phyloP scores from a whole-genome alignment of 2,113 vertebrate species.

The Microcebus tavaratra region DNA sequence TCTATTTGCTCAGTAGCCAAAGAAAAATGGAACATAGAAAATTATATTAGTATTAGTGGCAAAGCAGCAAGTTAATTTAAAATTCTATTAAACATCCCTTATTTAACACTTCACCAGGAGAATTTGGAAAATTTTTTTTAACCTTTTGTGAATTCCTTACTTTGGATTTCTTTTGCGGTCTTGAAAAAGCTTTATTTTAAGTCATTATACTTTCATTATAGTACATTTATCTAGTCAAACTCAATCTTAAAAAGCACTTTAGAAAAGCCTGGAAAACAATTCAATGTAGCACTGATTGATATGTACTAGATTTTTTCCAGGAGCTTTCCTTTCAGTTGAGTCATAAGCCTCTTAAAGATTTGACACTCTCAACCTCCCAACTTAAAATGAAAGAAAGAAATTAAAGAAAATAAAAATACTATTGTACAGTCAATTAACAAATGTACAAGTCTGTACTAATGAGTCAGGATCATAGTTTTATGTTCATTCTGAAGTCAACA shows the following conservation, averaged over 20 bases:
- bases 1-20: not conserved
- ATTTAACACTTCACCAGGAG: slow-evolving; percentile 21
- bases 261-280: slow-evolving; percentile 40
- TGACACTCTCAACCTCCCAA: not conserved
- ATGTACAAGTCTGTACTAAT: not conserved
- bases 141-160: slow-evolving; percentile 25
- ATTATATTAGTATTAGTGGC: not conserved
- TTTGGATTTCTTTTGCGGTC: slow-evolving; percentile 5
- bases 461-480: not conserved
- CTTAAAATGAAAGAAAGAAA: not conserved
- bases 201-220: slow-evolving; percentile 51
- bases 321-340: not conserved
- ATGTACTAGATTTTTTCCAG: not conserved
- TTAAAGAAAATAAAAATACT: not conserved
- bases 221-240: slow-evolving; percentile 71
- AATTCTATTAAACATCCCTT: slow-evolving; percentile 29
- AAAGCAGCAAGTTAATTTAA: slow-evolving; percentile 39
- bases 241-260: slow-evolving; percentile 57
- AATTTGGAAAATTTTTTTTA: not conserved
- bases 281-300: not conserved
- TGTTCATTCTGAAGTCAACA: not conserved
- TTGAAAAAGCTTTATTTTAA: slow-evolving; percentile 55
- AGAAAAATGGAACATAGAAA: slow-evolving; percentile 27
- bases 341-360: slow-evolving; percentile 48
- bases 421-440: not conserved